phyloP scores from a whole-genome alignment of 1,140 invertebrate species.

The Camponotus floridanus region DNA sequence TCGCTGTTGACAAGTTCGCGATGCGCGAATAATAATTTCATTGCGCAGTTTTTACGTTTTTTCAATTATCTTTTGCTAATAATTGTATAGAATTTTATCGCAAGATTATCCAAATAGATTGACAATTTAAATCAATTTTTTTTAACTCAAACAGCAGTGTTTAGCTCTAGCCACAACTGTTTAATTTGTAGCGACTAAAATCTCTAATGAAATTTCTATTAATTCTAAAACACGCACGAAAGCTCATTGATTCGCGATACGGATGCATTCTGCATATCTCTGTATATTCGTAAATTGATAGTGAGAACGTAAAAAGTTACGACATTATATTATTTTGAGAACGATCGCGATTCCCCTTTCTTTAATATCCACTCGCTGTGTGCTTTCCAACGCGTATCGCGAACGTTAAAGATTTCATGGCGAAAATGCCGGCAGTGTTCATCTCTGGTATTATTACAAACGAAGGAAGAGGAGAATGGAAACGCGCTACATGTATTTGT shows the following conservation, averaged over 20 bases:
- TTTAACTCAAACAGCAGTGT: neutral
- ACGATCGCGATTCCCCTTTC: conserved; percentile 11
- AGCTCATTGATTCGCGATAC: neutral
- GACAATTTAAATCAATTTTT: neutral
- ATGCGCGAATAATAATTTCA: neutral
- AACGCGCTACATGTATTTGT: neutral
- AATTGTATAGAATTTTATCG: neutral
- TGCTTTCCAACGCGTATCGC: conserved; percentile 29
- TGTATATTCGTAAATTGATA: neutral
- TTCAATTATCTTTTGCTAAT: neutral
- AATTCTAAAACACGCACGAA: neutral
- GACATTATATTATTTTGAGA: conserved; percentile 30
- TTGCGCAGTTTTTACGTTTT: neutral
- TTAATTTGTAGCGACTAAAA: neutral
- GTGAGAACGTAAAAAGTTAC: conserved; percentile 26
- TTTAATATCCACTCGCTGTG: conserved; percentile 43
- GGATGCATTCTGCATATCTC: neutral
- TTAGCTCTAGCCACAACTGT: neutral
- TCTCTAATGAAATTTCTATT: conserved; percentile 6
- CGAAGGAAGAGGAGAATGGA: conserved; percentile 55
- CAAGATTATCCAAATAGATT: neutral
- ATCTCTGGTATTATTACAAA: conserved; percentile 45
- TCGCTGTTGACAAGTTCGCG: neutral
- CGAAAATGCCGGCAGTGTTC: conserved; percentile 36
- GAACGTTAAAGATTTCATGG: conserved; percentile 51